Evolutionary conservation across 2,113 vertebrate genomes (phyloP), one percentile per base, ranked within the genome.

Genomic region (Scalopus aquaticus): DNA sequence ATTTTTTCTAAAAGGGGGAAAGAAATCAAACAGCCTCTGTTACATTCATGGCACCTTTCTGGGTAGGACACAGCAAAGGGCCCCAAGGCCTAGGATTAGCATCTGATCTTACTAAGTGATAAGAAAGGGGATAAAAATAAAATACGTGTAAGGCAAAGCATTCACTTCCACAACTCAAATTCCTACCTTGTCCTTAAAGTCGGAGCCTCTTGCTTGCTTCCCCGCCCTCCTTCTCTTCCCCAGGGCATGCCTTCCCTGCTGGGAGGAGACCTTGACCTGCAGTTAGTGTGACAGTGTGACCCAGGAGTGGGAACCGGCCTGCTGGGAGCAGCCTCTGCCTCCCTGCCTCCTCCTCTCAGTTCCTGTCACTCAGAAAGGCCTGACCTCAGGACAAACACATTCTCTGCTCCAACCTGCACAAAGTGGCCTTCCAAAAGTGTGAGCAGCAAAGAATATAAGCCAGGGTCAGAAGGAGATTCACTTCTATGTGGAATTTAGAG

Each of bases 401-500:
- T 65, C 39, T 90, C 78, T 74, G 30, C 39, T 44, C 80, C 35
- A 62, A n/a, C 37, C 28, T 39, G 44, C 35, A 89, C 60, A 16
- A 60, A 78, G 70, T 30, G 77, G n/a, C 9, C 11, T 44, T n/a
- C 22, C 44, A 54, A 17, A 54, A 54, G 51, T 62, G 60, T 62
- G 60, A 28, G 28, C 60, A 62, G 10, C 30, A 28, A 62, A 54
- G 51, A 99, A 98, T 96, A 99, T 98, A 99, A 99, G 97, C 98
- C 99, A 28, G 98, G 95, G 98, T 98, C 49, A 49, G 46, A 49
- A 98, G 98, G 94, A 99, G 98, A 98, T 30, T 28, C 60, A 64
- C 46, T 49, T 64, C 10, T 64, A 65, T 30, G 64, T 49, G 46
- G 46, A 49, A 49, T 12, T 10, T 12, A 49, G 64, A 8, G 64